phyloP scores from a whole-genome alignment of 2,797 vertebrate species.

The Gadopsis bispinosus region DNA sequence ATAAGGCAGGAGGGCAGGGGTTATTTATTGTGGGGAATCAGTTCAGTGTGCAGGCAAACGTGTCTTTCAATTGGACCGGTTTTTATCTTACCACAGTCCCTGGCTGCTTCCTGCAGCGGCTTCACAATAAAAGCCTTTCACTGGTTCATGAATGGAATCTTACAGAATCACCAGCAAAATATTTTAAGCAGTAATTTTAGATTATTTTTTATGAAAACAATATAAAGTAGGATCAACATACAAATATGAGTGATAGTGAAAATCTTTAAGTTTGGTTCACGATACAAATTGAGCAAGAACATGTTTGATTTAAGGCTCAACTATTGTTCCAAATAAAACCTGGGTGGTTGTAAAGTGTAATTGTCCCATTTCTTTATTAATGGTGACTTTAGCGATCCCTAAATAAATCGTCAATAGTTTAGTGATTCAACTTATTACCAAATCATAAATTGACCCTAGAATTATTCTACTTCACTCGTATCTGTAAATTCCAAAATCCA shows the following conservation, averaged over 20 bases:
- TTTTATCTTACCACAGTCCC: not conserved
- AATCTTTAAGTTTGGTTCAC: too few species aligned
- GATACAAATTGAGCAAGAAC: too few species aligned
- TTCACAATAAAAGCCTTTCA: slow-evolving; percentile 11
- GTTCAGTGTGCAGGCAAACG: too few species aligned
- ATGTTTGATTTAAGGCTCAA: not conserved
- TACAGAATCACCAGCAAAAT: not conserved
- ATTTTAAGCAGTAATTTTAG: not conserved
- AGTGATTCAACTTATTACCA: too few species aligned
- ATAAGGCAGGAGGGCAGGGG: accelerated
- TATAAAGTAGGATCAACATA: not conserved
- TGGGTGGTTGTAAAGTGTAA: not conserved
- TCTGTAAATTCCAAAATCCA: too few species aligned
- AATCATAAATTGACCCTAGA: too few species aligned
- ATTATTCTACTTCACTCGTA: too few species aligned
- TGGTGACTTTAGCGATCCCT: too few species aligned
- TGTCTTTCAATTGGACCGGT: not conserved
- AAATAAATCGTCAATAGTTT: too few species aligned
- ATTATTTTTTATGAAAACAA: not conserved
- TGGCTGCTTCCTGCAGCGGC: not conserved
- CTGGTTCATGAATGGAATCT: not conserved
- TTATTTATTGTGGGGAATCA: not conserved
- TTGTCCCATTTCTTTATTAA: too few species aligned
- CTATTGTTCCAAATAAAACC: not conserved
- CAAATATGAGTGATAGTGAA: too few species aligned